Conservation (phyloP, 2,797 vertebrate genomes). For the Anas flavirostris region DNA sequence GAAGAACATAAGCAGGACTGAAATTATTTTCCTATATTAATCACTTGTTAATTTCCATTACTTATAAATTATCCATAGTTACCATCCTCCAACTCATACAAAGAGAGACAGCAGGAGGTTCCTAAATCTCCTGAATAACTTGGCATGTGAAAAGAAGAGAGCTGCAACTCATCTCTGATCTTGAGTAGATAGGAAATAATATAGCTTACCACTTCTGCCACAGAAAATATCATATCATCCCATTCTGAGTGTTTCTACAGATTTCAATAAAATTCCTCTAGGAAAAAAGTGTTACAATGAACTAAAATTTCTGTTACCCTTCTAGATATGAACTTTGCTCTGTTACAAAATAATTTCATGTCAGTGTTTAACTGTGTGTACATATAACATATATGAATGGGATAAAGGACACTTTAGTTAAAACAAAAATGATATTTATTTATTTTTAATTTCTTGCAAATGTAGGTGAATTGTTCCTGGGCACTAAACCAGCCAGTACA, state of each 20-base stretch:
- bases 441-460: not conserved
- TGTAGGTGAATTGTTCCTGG: not conserved
- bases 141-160: not conserved
- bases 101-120: not conserved
- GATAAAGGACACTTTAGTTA: not conserved
- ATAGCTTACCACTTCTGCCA: not conserved
- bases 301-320: not conserved
- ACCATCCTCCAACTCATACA: not conserved
- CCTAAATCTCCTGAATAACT: not conserved
- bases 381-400: not conserved
- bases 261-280: not conserved
- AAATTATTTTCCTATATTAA: not conserved
- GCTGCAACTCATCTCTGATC: not conserved
- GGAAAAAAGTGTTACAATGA: not conserved
- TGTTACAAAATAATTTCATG: not conserved
- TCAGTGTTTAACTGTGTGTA: not conserved
- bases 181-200: not conserved
- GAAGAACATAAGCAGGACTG: not conserved
- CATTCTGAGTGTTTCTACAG: not conserved
- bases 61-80: not conserved
- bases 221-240: not conserved
- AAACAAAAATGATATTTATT: not conserved
- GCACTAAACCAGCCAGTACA: not conserved
- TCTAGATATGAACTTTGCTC: not conserved
- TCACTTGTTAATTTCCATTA: not conserved